Conservation (phyloP, 2,113 vertebrate species). For the Chlorodrepanis virens region DNA sequence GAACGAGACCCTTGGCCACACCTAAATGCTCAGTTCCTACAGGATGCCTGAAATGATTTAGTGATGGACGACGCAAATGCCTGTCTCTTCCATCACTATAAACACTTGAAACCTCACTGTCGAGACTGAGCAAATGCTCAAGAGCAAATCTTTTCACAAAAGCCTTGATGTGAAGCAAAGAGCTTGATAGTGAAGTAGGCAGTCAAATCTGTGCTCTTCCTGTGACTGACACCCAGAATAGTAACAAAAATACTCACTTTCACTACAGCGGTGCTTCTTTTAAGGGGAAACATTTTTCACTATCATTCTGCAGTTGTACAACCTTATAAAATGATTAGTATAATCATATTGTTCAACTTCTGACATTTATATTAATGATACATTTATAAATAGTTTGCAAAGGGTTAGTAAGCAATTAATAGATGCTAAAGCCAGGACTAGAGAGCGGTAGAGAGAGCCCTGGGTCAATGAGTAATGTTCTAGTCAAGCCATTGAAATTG, state of each 20-base stretch:
- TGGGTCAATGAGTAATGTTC: background rate
- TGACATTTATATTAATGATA: background rate
- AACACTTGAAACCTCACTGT: background rate
- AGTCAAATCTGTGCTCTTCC: conserved; percentile 54
- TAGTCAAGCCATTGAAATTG: background rate
- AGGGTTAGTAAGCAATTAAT: background rate
- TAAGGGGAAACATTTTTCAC: conserved; percentile 22
- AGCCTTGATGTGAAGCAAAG: conserved; percentile 40
- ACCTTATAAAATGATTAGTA: background rate
- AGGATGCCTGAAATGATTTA: background rate
- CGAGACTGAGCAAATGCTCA: conserved; percentile 24
- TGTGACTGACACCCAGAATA: conserved; percentile 50
- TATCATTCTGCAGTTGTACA: background rate
- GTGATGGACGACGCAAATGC: background rate
- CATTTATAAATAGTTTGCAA: background rate
- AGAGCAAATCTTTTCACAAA: conserved; percentile 41
- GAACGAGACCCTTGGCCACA: background rate
- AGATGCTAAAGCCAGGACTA: conserved; percentile 21
- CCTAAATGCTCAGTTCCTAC: background rate
- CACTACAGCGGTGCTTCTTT: conserved; percentile 33
- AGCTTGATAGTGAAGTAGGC: conserved; percentile 41
- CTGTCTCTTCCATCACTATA: conserved; percentile 1
- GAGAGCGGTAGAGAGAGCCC: background rate
- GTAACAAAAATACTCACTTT: conserved; percentile 54
- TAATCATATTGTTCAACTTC: background rate